These are phyloP conservation scores for Grantiella picta DNA, from an alignment of 2,113 vertebrate genomes.

Conservation along the genomic window DNA sequence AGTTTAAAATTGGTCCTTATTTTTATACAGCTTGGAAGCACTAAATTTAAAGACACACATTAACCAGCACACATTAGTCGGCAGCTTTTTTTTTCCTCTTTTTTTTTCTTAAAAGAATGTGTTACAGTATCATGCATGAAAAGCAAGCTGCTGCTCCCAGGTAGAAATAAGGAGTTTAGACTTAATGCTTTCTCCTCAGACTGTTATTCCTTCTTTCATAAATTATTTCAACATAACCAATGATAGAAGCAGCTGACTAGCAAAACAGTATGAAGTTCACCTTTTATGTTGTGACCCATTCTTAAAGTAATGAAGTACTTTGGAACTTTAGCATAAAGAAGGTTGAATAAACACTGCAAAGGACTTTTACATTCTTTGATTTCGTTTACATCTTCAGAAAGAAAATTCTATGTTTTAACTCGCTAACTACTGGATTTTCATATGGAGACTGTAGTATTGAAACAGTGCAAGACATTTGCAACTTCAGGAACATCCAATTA, in stretches of 20 bases:
- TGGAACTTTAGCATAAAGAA: slow-evolving; percentile 70
- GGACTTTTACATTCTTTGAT: slow-evolving; percentile 72
- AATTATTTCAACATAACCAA: neutral
- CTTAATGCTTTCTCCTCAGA: neutral
- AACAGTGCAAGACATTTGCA: slow-evolving; percentile 17
- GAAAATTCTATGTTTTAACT: slow-evolving; percentile 4
- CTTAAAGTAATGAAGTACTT: slow-evolving; percentile 43
- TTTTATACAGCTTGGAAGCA: slow-evolving; percentile 64
- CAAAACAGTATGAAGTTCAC: neutral
- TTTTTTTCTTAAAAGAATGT: neutral
- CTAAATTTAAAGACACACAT: slow-evolving; percentile 55
- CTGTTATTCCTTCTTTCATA: neutral
- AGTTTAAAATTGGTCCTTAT: slow-evolving; percentile 72
- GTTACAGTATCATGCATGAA: slow-evolving; percentile 42
- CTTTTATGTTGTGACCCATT: neutral
- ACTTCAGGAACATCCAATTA: neutral
- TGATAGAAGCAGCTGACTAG: neutral
- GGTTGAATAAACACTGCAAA: slow-evolving; percentile 29
- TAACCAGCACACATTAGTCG: slow-evolving; percentile 31
- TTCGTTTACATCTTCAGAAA: slow-evolving; percentile 60
- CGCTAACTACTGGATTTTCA: neutral
- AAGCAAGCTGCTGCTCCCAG: slow-evolving; percentile 44
- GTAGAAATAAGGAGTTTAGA: neutral
- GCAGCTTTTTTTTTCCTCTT: neutral
- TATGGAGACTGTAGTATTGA: slow-evolving; percentile 29